phyloP scores from a whole-genome alignment of 1,140 invertebrate species.

The Cotesia vestalis region DNA sequence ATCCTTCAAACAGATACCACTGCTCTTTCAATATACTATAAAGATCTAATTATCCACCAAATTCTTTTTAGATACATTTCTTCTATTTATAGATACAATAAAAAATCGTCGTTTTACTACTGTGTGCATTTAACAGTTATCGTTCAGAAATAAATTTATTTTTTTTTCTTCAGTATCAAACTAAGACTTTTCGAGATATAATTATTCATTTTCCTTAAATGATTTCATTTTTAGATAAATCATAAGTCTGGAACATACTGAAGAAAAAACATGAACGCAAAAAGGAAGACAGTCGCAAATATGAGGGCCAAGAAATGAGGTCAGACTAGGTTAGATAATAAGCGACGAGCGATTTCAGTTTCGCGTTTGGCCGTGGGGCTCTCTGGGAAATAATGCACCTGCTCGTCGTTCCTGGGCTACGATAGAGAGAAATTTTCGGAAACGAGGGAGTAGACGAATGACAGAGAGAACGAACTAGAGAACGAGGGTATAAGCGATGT shows the following conservation, averaged over 20 bases:
- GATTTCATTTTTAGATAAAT: no score
- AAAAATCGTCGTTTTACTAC: not conserved
- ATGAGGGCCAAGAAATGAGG: constrained; percentile 17
- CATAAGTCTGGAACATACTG: constrained; percentile 23
- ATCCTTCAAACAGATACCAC: constrained; percentile 22
- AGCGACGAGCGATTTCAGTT: constrained; percentile 50
- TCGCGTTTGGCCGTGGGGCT: constrained; percentile 58
- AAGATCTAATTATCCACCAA: constrained; percentile 33
- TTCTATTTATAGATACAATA: not conserved
- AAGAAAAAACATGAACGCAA: not conserved
- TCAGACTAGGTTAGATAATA: constrained; percentile 42
- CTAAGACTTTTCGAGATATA: no score
- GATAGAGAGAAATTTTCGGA: constrained; percentile 3
- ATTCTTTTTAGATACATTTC: not conserved
- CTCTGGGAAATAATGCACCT: constrained; percentile 60
- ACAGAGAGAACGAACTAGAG: not conserved
- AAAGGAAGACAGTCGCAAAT: not conserved
- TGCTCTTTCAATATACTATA: constrained; percentile 18
- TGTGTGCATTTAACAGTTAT: not conserved
- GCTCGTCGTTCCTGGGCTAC: constrained; percentile 56
- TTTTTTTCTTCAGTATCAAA: no score
- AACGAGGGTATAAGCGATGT: constrained; percentile 48
- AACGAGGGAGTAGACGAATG: not conserved
- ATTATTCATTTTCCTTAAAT: no score
- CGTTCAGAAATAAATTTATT: no score